These are phyloP conservation scores for Tetheella fluctuosa DNA, from an alignment of 2,888 invertebrate genomes.

Conservation along the genomic window DNA sequence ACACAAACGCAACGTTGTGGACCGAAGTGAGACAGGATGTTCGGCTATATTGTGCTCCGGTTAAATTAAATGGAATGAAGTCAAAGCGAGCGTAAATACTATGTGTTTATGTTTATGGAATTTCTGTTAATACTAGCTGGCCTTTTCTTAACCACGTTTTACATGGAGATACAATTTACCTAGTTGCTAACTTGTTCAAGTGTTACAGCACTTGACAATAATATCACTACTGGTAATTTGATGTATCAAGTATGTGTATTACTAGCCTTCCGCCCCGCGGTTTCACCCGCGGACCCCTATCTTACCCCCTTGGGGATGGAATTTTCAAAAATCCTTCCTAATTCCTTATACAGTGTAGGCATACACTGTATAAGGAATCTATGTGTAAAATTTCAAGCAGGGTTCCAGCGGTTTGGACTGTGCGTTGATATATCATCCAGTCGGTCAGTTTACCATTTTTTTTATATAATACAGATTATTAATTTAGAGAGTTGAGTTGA, in stretches of 20 bases:
- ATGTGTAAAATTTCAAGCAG: no score
- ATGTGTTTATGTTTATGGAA: conserved; percentile 7
- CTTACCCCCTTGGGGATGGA: no score
- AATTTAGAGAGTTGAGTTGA: no score
- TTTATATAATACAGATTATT: no score
- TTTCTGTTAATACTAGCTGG: not conserved
- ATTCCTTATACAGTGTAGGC: no score
- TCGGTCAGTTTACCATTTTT: no score
- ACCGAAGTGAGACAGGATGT: conserved; percentile 28
- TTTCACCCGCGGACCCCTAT: no score
- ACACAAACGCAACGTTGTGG: conserved; percentile 36
- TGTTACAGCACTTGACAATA: not conserved
- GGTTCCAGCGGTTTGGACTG: no score
- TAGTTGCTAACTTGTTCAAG: not conserved
- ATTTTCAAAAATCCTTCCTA: no score
- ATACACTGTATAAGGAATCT: no score
- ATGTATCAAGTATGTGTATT: not conserved
- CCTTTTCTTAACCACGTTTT: not conserved
- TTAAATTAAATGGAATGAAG: conserved; percentile 8
- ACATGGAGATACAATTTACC: not conserved
- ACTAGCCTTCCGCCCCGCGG: no score
- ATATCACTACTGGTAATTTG: not conserved
- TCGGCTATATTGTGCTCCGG: not conserved
- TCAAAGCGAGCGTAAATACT: conserved; percentile 8
- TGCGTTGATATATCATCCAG: no score